Evolutionary conservation across 2,797 vertebrate genomes (phyloP).

Genomic region (Argya squamiceps): DNA sequence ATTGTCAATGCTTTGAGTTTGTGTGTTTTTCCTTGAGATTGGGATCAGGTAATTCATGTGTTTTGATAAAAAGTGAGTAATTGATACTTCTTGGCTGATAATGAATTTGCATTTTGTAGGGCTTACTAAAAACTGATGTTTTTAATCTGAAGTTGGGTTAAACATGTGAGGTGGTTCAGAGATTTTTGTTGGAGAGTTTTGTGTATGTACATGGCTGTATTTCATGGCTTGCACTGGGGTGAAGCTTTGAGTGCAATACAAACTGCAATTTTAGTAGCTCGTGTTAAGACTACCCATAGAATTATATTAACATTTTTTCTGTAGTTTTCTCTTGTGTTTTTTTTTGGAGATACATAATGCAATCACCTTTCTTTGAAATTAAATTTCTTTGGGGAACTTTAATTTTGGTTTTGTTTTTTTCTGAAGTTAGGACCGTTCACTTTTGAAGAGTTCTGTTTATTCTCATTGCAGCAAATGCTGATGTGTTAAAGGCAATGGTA

Average conservation of each 20-base stretch:
- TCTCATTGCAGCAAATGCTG: conserved; percentile 86
- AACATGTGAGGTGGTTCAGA: not conserved
- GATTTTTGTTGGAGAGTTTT: not conserved
- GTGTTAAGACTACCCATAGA: not conserved
- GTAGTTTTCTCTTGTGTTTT: not conserved
- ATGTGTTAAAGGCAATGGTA: conserved; percentile 94
- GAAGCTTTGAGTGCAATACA: not conserved
- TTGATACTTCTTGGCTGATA: not conserved
- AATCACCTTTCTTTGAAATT: not conserved
- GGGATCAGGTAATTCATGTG: not conserved
- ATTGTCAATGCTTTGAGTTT: not conserved
- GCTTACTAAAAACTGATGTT: not conserved
- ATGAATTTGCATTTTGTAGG: not conserved
- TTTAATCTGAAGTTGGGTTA: not conserved
- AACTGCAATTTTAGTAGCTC: not conserved
- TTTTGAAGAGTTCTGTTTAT: conserved; percentile 52
- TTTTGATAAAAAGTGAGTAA: not conserved
- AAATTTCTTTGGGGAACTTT: not conserved
- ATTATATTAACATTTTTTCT: not conserved
- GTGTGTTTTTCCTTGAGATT: not conserved
- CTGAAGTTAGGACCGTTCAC: not conserved
- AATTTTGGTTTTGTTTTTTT: not conserved
- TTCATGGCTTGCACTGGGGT: not conserved
- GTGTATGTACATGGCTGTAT: accelerated
- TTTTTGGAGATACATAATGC: not conserved